These are phyloP conservation scores for Enteromius mattozi DNA, from an alignment of 2,797 vertebrate genomes.

Conservation along the genomic window DNA sequence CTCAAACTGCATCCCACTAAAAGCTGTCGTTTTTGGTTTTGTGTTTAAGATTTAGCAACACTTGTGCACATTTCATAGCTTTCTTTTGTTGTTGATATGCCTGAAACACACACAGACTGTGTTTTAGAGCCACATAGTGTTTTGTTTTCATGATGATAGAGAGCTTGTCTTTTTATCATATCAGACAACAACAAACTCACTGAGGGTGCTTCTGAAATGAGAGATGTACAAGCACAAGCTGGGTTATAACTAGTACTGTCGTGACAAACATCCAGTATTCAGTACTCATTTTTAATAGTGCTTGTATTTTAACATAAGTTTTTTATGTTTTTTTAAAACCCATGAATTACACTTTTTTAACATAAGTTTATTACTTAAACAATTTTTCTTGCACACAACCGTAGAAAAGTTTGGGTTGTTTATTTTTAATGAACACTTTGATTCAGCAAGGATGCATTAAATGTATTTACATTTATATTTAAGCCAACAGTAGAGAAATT, in stretches of 20 bases:
- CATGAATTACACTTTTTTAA: not conserved
- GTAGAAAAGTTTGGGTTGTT: too few relatives aligned
- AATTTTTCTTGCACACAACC: too few relatives aligned
- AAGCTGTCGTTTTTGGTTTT: not conserved
- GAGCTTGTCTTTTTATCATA: conserved; percentile 62
- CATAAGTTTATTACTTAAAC: too few relatives aligned
- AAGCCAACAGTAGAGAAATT: not conserved
- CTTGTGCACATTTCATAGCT: not conserved
- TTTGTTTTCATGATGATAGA: conserved; percentile 68
- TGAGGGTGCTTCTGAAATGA: not conserved
- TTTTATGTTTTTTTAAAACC: too few relatives aligned
- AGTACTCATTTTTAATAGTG: too few relatives aligned
- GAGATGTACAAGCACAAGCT: too few relatives aligned
- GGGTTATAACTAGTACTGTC: not conserved
- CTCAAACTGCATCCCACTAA: not conserved
- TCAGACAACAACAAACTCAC: not conserved
- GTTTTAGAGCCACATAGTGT: conserved; percentile 73
- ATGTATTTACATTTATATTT: not conserved
- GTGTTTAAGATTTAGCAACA: not conserved
- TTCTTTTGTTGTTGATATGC: not conserved
- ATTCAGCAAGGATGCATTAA: not conserved
- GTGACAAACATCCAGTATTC: not conserved
- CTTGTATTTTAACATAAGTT: too few relatives aligned
- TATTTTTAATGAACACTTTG: not conserved
- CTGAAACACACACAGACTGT: conserved; percentile 49